Conservation (phyloP, 1,140 invertebrate genomes). For the Megalopta genalis region DNA sequence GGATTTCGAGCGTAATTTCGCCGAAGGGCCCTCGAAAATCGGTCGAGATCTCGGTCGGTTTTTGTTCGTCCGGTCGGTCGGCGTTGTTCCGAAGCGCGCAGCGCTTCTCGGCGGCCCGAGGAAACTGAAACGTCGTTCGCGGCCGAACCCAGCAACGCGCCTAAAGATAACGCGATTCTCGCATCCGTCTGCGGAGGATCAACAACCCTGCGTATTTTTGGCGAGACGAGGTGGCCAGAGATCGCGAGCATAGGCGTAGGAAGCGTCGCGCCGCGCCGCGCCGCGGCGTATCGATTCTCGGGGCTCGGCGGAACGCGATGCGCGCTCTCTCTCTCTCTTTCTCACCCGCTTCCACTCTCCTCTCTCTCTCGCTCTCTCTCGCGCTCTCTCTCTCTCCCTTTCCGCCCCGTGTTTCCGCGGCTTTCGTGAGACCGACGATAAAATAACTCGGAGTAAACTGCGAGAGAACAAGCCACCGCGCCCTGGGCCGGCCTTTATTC, state of each 20-base stretch:
- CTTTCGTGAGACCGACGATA: not conserved
- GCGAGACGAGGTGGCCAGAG: slow-evolving; percentile 35
- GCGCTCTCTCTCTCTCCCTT: not conserved
- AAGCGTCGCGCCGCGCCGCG: not conserved
- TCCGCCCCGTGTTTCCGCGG: not conserved
- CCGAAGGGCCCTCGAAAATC: slow-evolving; percentile 24
- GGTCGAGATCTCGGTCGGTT: slow-evolving; percentile 7
- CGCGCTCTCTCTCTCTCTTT: not conserved
- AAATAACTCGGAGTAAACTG: not conserved
- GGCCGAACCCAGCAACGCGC: too few species aligned
- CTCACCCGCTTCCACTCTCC: too few species aligned
- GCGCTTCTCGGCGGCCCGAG: too few species aligned
- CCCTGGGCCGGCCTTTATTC: not conserved
- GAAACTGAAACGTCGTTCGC: too few species aligned
- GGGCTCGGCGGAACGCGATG: slow-evolving; percentile 19
- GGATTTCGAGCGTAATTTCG: slow-evolving; percentile 29
- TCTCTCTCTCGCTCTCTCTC: not conserved
- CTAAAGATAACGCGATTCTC: not conserved
- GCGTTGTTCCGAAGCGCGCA: too few species aligned
- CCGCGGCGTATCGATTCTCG: slow-evolving; percentile 28
- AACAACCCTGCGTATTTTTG: slow-evolving; percentile 51
- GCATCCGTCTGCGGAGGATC: slow-evolving; percentile 29
- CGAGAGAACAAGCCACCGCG: not conserved
- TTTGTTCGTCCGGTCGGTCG: not conserved
- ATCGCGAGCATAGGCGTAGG: slow-evolving; percentile 30